phyloP scores from a whole-genome alignment of 2,113 vertebrate genomes.

The Lophius piscatorius region DNA sequence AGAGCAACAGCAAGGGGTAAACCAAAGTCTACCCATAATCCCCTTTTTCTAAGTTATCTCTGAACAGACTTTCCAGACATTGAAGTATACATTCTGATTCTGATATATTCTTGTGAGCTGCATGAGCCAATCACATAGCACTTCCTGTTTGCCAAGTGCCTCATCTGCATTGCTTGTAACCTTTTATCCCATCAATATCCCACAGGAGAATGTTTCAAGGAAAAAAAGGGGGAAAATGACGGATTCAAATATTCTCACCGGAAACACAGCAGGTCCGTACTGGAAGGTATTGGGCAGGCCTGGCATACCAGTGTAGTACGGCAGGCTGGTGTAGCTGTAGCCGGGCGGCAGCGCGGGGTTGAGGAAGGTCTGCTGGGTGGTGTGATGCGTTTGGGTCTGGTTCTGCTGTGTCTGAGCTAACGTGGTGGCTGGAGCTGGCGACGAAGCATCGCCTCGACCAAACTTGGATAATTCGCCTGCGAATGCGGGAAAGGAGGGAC shows the following conservation, averaged over 20 bases:
- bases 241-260: conserved; percentile 82
- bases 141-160: no score
- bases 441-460: conserved; percentile 92
- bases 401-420: conserved; percentile 95
- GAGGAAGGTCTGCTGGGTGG: conserved; percentile 96
- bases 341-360: conserved; percentile 95
- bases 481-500: fast-evolving
- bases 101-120: no score
- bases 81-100: no score
- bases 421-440: conserved; percentile 92
- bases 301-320: conserved; percentile 97
- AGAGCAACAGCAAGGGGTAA: not conserved
- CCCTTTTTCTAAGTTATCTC: no score
- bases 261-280: conserved; percentile 97
- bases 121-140: no score
- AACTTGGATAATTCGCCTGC: conserved; percentile 94
- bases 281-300: conserved; percentile 98
- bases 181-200: no score
- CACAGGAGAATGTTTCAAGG: no score
- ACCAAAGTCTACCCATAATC: no score
- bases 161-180: no score
- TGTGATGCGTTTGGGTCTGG: conserved; percentile 95
- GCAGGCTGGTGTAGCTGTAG: conserved; percentile 99
- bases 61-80: no score
- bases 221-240: no score